A percentile compares a stretch with the other conserved stretches of the same genome.
Conservation (phyloP, 53 echinoderm and acorn worm genomes). For the Henricia sp. region DNA sequence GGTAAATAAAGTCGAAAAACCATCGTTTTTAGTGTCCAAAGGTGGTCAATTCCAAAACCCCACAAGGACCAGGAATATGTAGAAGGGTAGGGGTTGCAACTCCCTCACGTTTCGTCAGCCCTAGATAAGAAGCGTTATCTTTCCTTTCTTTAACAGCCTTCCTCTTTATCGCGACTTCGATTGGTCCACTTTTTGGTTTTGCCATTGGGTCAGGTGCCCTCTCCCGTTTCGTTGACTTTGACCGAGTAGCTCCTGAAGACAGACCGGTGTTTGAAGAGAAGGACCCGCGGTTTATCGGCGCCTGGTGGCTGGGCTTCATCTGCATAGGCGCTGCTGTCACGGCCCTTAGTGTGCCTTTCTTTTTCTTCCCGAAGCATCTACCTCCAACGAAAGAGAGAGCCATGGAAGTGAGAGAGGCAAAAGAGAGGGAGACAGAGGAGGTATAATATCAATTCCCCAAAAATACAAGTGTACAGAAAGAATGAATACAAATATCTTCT, state of each 20-base stretch:
- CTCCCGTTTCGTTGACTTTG: conserved; percentile 53
- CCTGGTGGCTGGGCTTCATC: conserved; percentile 67
- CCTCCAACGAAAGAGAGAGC: conserved; percentile 25
- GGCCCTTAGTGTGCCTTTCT: conserved; percentile 63
- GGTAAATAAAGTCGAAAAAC: too few species aligned
- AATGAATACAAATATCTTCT: not conserved
- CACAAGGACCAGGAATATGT: too few species aligned
- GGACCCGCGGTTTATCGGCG: conserved; percentile 58
- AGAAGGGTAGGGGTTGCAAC: too few species aligned
- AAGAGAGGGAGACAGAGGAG: not conserved
- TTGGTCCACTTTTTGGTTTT: conserved; percentile 47
- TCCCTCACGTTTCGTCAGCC: too few species aligned
- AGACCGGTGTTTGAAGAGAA: not conserved
- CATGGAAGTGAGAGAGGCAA: not conserved
- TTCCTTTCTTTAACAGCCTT: conserved; percentile 12
- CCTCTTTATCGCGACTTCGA: conserved; percentile 40
- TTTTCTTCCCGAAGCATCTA: conserved; percentile 77
- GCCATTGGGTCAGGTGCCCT: conserved; percentile 13
- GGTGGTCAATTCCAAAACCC: too few species aligned
- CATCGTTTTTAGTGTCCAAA: too few species aligned
- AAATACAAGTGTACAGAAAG: not conserved
- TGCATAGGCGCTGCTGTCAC: conserved; percentile 54
- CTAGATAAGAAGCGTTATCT: not conserved
- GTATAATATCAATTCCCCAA: not conserved
- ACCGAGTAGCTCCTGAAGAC: conserved; percentile 19